A percentile compares a stretch with the other conserved stretches of the same genome.
Conservation (phyloP, 2,797 vertebrate genomes). For the Gymnothorax reevesii region DNA sequence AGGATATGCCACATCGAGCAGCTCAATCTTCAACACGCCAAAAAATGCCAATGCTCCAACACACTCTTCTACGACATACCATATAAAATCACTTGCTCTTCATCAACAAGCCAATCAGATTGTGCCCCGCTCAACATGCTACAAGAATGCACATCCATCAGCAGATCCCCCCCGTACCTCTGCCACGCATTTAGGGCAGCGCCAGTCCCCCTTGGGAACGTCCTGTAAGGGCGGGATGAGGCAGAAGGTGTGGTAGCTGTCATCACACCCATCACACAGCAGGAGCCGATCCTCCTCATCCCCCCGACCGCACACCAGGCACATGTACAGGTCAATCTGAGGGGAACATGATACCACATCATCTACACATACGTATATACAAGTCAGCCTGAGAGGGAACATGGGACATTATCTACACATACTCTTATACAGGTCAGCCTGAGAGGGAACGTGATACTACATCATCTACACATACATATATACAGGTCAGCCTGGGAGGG, state of each 20-base stretch:
- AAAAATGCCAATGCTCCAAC: no score
- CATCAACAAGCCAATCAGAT: not conserved
- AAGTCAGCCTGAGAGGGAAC: no score
- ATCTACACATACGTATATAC: not conserved
- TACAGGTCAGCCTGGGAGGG: not conserved
- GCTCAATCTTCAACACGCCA: no score
- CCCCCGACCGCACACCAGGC: conserved; percentile 94
- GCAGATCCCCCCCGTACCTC: conserved; percentile 75
- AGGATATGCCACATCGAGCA: no score
- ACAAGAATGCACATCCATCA: no score
- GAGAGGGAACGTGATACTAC: no score
- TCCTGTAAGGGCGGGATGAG: conserved; percentile 95
- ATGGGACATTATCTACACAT: not conserved
- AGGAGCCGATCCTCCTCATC: conserved; percentile 94
- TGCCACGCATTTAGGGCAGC: conserved; percentile 95
- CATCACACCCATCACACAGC: conserved; percentile 95
- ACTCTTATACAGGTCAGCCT: no score
- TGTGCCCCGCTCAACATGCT: not conserved
- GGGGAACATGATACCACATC: not conserved
- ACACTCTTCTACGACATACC: no score
- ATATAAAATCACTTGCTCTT: not conserved
- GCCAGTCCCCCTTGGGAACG: conserved; percentile 97
- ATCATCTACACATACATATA: not conserved
- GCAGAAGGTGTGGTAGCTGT: conserved; percentile 99
- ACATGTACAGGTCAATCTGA: conserved; percentile 96